Percentiles rank a stretch among this genome's conserved stretches.
Evolutionary conservation across 2,888 invertebrate species (phyloP).

Genomic region (Phrixothrix hirtus): DNA sequence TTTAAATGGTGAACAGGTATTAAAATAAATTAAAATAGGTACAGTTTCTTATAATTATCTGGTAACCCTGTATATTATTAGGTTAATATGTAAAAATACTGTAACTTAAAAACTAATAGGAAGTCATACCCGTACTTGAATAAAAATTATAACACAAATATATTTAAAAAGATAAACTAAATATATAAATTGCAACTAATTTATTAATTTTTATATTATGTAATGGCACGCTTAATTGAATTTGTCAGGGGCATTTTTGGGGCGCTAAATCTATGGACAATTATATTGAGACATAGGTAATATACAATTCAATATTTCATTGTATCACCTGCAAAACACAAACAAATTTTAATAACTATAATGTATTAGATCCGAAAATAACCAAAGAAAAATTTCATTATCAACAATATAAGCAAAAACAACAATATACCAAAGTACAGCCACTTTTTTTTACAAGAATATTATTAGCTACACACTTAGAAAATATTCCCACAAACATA

Average conservation of each 20-base stretch:
- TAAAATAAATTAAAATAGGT: slow-evolving; percentile 13
- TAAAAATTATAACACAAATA: slow-evolving; percentile 31
- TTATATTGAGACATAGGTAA: background rate
- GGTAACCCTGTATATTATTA: slow-evolving; percentile 51
- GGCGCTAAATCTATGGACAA: no score
- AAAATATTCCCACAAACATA: slow-evolving; percentile 41
- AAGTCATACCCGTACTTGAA: slow-evolving; percentile 39
- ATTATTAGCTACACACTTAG: slow-evolving; percentile 18
- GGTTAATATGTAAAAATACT: slow-evolving; percentile 30
- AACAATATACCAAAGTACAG: slow-evolving; percentile 50
- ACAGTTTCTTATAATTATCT: slow-evolving; percentile 39
- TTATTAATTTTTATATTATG: slow-evolving; percentile 5
- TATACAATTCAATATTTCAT: slow-evolving; percentile 3
- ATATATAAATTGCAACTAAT: slow-evolving; percentile 38
- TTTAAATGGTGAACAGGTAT: slow-evolving; percentile 11
- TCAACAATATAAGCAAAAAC: slow-evolving; percentile 41
- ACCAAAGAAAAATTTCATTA: slow-evolving; percentile 30
- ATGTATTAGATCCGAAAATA: slow-evolving; percentile 1
- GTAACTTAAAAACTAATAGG: slow-evolving; percentile 39
- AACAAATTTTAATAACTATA: background rate
- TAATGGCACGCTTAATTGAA: slow-evolving; percentile 15
- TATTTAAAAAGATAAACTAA: slow-evolving; percentile 25
- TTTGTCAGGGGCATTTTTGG: no score
- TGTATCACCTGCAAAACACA: slow-evolving; percentile 18
- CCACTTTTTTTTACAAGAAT: slow-evolving; percentile 47